Conservation (phyloP, 2,113 vertebrate species). For the Panthera leo region DNA sequence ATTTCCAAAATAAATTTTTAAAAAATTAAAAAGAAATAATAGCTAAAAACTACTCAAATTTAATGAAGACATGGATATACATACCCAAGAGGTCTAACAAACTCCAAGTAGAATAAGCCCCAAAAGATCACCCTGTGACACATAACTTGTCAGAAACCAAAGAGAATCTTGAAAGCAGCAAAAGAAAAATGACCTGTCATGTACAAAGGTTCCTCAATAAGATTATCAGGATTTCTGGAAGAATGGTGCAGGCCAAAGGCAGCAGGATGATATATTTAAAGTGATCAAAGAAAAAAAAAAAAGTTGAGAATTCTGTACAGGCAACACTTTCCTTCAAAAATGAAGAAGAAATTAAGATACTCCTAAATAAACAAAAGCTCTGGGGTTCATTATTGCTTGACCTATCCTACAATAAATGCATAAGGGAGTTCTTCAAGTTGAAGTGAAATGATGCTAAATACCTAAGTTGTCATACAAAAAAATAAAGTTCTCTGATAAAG, state of each 20-base stretch:
- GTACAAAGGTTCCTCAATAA: background rate
- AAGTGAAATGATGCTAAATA: background rate
- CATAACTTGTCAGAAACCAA: background rate
- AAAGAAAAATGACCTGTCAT: background rate
- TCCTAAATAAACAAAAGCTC: background rate
- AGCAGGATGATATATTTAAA: background rate
- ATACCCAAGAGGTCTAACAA: background rate
- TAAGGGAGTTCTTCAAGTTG: background rate
- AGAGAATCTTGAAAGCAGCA: background rate
- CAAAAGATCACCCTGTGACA: background rate
- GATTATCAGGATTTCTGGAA: background rate
- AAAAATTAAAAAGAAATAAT: background rate
- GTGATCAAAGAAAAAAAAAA: background rate
- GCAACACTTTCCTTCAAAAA: background rate
- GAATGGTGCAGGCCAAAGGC: background rate
- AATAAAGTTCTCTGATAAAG: background rate
- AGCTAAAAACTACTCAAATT: background rate
- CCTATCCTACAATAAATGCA: background rate
- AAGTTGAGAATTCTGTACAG: background rate
- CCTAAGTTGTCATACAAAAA: background rate
- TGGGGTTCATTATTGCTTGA: background rate
- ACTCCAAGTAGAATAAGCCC: background rate
- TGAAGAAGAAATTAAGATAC: background rate
- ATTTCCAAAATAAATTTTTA: no score
- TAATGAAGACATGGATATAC: background rate